These are phyloP conservation scores for Agriotes lineatus DNA, from an alignment of 2,888 invertebrate species.

Conservation along the genomic window DNA sequence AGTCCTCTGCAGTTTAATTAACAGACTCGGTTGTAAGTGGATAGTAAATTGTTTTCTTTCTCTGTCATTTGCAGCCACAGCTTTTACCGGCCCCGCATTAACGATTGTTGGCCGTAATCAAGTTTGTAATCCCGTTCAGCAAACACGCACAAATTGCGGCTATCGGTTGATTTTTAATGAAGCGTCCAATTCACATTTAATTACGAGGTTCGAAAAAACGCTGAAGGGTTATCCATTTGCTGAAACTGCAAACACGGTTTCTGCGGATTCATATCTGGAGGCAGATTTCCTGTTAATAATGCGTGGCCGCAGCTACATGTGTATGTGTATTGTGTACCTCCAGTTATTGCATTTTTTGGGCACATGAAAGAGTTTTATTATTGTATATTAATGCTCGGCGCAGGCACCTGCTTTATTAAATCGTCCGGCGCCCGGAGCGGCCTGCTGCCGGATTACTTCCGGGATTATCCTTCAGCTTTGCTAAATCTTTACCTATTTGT, in stretches of 20 bases:
- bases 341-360: conserved; percentile 2
- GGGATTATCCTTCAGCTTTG: neutral
- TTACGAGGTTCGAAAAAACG: neutral
- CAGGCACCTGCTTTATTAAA: neutral
- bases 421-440: neutral
- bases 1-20: too few species aligned
- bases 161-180: conserved; percentile 32
- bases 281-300: neutral
- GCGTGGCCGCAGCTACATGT: too few species aligned
- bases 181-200: conserved; percentile 5
- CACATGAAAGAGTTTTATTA: neutral
- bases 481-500: conserved; percentile 10
- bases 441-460: neutral
- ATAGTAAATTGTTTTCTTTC: neutral
- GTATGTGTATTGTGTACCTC: neutral
- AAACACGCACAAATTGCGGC: conserved; percentile 25
- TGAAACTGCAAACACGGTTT: neutral
- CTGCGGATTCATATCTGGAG: neutral
- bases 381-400: neutral
- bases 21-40: too few species aligned
- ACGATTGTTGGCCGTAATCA: conserved; percentile 22
- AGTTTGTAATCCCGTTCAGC: conserved; percentile 23
- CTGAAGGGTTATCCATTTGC: neutral
- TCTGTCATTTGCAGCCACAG: neutral
- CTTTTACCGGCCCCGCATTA: neutral